phyloP scores from a whole-genome alignment of 2,113 vertebrate species.

The Tragelaphus imberbis region DNA sequence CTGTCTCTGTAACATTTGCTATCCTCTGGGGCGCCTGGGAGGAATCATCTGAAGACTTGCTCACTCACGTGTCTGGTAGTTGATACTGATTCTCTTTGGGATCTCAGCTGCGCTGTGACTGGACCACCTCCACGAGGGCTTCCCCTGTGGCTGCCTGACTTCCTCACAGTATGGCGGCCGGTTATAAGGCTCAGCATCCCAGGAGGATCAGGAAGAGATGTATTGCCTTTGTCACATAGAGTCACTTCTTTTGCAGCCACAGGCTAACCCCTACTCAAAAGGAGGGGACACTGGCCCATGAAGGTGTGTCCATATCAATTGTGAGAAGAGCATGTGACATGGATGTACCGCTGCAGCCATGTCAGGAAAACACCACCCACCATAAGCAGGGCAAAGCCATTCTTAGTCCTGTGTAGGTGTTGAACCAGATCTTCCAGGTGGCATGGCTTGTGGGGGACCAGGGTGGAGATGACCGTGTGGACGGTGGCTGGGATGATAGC shows the following conservation, averaged over 20 bases:
- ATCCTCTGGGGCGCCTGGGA: background rate
- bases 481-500: background rate
- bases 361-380: background rate
- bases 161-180: rapidly evolving
- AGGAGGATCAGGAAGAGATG: background rate
- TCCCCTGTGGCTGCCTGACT: too few relatives aligned
- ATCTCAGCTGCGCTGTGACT: background rate
- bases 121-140: background rate
- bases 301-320: background rate
- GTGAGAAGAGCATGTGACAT: background rate
- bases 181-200: background rate
- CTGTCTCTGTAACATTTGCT: background rate
- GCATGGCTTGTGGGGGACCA: background rate
- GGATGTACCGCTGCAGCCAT: background rate
- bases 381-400: background rate
- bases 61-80: background rate
- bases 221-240: background rate
- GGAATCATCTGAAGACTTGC: background rate
- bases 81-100: background rate
- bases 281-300: background rate
- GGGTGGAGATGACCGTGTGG: background rate
- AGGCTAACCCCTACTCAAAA: background rate
- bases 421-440: background rate
- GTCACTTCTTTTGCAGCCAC: background rate
- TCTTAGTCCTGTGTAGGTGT: rapidly evolving